Percentiles rank a stretch among this genome's conserved stretches.
Conservation (phyloP, 1,140 invertebrate genomes). For the Anthonomus grandis region DNA sequence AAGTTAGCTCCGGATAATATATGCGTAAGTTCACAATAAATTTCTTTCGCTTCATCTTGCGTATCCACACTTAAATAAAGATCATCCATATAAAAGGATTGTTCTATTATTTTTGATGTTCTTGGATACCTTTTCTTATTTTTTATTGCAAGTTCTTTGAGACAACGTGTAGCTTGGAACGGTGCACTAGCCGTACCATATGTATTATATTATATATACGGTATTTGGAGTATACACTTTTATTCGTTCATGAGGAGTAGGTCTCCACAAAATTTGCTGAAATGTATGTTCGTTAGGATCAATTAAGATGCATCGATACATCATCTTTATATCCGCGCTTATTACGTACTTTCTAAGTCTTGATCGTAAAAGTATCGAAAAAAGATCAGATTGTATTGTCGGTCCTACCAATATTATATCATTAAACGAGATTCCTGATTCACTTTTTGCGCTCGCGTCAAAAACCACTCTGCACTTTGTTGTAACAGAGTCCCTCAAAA, state of each 20-base stretch:
- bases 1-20: constrained; percentile 15
- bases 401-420: constrained; percentile 27
- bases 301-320: constrained; percentile 42
- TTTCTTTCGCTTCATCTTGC: constrained; percentile 8
- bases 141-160: constrained; percentile 27
- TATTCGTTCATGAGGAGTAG: constrained; percentile 27
- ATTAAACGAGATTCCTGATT: constrained; percentile 46
- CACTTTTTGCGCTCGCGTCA: constrained; percentile 42
- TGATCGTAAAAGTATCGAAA: constrained; percentile 45
- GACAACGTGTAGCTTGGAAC: constrained; percentile 31
- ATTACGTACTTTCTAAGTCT: constrained; percentile 31
- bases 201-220: too few species aligned
- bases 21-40: constrained; percentile 13
- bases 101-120: constrained; percentile 34
- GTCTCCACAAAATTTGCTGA: constrained; percentile 33
- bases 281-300: neutral
- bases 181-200: constrained; percentile 35
- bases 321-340: constrained; percentile 45
- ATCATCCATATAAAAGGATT: constrained; percentile 50
- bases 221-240: constrained; percentile 36
- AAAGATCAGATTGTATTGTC: constrained; percentile 45
- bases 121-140: constrained; percentile 28
- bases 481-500: constrained; percentile 35
- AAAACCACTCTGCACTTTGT: constrained; percentile 44
- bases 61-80: constrained; percentile 19